Conservation (phyloP, 2,888 invertebrate genomes). For the Torymus texanus region DNA sequence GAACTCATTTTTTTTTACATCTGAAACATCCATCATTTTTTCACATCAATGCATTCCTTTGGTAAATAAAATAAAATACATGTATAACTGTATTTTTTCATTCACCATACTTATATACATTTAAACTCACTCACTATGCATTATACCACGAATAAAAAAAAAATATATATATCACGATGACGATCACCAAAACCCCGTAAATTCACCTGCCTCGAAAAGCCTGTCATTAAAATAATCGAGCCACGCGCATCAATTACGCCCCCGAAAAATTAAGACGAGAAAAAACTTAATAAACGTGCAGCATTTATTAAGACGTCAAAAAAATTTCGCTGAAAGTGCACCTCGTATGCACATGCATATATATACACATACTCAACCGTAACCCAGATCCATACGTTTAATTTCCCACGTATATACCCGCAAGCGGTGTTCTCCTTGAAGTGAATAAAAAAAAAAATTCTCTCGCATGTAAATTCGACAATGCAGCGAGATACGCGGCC, state of each 20-base stretch:
- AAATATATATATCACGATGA: too few species aligned
- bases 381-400: constrained; percentile 42
- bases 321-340: constrained; percentile 3
- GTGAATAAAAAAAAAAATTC: background rate
- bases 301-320: constrained; percentile 37
- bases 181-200: too few species aligned
- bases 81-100: too few species aligned
- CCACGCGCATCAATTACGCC: background rate
- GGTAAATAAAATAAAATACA: too few species aligned
- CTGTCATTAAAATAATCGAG: background rate
- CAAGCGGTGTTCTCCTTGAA: background rate
- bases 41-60: too few species aligned
- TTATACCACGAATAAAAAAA: too few species aligned
- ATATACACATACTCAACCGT: background rate
- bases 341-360: background rate
- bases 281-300: background rate
- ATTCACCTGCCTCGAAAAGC: background rate
- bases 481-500: constrained; percentile 32
- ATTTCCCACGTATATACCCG: constrained; percentile 23
- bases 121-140: too few species aligned
- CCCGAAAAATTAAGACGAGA: constrained; percentile 11
- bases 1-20: too few species aligned
- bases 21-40: too few species aligned
- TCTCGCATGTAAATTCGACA: constrained; percentile 52
- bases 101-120: too few species aligned